A percentile compares a stretch with the other conserved stretches of the same genome.
phyloP scores from a whole-genome alignment of 2,113 vertebrate species.

The Lepus europaeus region DNA sequence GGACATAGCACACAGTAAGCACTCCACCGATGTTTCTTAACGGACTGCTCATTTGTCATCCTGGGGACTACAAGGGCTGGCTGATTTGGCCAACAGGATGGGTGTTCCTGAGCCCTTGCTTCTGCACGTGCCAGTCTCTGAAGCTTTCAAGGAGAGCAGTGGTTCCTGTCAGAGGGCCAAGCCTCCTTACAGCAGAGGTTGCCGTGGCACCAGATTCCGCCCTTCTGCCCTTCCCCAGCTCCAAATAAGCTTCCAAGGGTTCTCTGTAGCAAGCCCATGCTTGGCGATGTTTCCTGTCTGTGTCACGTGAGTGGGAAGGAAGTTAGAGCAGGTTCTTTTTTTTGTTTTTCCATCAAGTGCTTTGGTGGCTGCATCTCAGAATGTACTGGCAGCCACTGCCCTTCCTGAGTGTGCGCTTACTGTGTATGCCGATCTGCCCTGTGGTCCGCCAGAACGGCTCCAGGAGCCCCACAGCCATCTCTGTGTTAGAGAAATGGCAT shows the following conservation, averaged over 20 bases:
- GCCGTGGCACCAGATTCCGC: background rate
- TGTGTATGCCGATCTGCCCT: background rate
- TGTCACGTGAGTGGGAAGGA: constrained; percentile 24
- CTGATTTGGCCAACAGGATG: background rate
- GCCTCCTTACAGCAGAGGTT: background rate
- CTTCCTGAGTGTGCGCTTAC: background rate
- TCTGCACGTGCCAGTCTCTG: background rate
- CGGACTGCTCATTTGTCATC: background rate
- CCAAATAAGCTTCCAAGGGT: background rate
- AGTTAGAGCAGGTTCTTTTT: background rate
- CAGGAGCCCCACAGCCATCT: constrained; percentile 28
- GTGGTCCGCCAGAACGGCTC: background rate
- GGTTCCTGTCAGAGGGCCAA: background rate
- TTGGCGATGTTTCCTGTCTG: constrained; percentile 42
- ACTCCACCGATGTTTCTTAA: background rate
- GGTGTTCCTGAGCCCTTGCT: background rate
- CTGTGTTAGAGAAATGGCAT: constrained; percentile 56
- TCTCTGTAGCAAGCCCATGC: background rate
- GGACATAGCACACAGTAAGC: background rate
- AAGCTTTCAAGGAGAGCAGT: background rate
- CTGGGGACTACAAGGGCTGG: background rate
- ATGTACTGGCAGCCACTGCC: background rate
- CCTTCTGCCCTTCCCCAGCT: background rate
- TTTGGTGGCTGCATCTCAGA: background rate
- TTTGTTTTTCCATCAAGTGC: background rate